phyloP scores from a whole-genome alignment of 2,888 invertebrate species.

The Patella pellucida region DNA sequence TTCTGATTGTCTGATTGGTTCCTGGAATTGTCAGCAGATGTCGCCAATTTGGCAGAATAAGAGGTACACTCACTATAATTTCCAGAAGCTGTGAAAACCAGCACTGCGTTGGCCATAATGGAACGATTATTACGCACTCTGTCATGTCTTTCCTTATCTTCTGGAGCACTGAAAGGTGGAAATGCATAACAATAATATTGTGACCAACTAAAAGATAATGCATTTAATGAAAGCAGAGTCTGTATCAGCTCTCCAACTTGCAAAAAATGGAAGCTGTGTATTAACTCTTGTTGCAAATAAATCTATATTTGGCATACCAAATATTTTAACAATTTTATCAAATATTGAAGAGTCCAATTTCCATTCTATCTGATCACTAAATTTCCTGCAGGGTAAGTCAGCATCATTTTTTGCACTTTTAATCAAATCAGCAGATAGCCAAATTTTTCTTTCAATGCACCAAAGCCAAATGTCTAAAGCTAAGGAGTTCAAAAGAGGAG shows the following conservation, averaged over 20 bases:
- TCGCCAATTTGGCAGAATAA: background rate
- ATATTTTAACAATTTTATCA: no score
- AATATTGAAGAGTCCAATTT: no score
- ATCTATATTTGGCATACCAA: no score
- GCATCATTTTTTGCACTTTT: background rate
- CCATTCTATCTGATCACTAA: no score
- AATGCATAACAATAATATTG: constrained; percentile 24
- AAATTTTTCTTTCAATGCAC: background rate
- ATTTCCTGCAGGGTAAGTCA: no score
- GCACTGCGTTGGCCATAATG: constrained; percentile 29
- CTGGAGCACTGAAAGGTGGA: constrained; percentile 29
- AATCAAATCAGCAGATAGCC: background rate
- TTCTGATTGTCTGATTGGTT: background rate
- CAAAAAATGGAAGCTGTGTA: background rate
- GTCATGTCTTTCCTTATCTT: constrained; percentile 22
- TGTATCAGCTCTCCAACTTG: constrained; percentile 17
- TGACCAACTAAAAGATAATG: constrained; percentile 22
- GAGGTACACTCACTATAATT: constrained; percentile 7
- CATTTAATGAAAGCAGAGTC: constrained; percentile 22
- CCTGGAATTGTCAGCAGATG: background rate
- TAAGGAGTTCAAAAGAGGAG: background rate
- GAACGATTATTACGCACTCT: constrained; percentile 20
- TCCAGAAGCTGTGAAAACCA: constrained; percentile 24
- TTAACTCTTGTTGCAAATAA: background rate
- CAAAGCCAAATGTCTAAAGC: background rate